Percentiles rank a stretch among this genome's conserved stretches.
These are phyloP conservation scores for Geotria australis DNA, from an alignment of 2,797 vertebrate genomes.

Conservation along the genomic window DNA sequence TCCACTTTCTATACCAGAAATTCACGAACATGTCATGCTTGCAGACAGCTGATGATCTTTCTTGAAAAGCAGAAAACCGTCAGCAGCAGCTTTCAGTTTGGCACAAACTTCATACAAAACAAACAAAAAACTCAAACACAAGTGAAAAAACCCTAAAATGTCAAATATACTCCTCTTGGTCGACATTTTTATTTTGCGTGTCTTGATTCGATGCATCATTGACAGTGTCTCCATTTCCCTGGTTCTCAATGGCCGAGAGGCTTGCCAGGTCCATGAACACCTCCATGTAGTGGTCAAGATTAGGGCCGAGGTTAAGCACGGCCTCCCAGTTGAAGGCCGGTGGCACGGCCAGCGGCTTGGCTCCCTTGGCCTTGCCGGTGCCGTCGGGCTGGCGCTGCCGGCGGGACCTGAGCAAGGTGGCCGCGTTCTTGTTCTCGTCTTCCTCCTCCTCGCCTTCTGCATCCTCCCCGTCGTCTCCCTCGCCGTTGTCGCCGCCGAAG, in stretches of 20 bases:
- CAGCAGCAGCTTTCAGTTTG: no score
- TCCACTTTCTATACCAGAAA: no score
- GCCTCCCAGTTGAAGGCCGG: slow-evolving; percentile 87
- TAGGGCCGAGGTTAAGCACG: slow-evolving; percentile 92
- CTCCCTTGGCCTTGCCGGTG: neutral
- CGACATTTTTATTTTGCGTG: no score
- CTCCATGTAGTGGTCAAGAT: slow-evolving; percentile 84
- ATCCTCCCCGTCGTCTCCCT: slow-evolving; percentile 11
- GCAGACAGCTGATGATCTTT: no score
- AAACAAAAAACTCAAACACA: no score
- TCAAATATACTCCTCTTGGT: no score
- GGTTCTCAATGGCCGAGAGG: slow-evolving; percentile 21
- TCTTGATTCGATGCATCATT: no score
- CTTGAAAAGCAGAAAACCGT: no score
- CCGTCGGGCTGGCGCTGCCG: slow-evolving; percentile 4
- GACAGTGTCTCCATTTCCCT: no score
- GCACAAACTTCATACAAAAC: no score
- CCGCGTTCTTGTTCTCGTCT: neutral
- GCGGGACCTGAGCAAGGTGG: slow-evolving; percentile 27
- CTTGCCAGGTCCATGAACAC: slow-evolving; percentile 89
- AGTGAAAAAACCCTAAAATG: no score
- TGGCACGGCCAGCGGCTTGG: neutral
- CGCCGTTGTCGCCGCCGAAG: slow-evolving; percentile 65
- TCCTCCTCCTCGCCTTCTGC: neutral
- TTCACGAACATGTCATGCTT: no score